A percentile compares a stretch with the other conserved stretches of the same genome.
Evolutionary conservation across 2,113 vertebrate genomes (phyloP).

Genomic region (Hemicordylus capensis): DNA sequence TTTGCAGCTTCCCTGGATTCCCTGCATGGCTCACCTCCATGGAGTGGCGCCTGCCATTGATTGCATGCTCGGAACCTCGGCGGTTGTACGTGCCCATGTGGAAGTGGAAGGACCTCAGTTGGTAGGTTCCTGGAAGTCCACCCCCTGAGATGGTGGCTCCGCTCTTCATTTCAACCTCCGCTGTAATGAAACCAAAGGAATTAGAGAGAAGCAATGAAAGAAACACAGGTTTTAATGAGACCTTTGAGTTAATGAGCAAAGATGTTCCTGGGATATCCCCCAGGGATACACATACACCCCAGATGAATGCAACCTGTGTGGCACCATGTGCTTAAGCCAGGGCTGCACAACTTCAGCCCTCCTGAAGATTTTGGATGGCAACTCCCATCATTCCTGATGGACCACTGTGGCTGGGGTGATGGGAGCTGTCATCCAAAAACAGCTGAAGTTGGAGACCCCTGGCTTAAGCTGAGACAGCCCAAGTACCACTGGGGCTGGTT

Average conservation of each 20-base stretch:
- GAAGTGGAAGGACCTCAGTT: constrained; percentile 66
- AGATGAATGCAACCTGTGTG: background rate
- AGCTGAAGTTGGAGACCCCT: background rate
- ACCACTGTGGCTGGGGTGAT: too few relatives aligned
- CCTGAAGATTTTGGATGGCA: too few relatives aligned
- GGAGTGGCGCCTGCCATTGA: constrained; percentile 60
- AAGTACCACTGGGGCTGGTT: background rate
- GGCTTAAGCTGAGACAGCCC: too few relatives aligned
- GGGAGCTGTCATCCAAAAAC: too few relatives aligned
- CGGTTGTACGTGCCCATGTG: constrained; percentile 66
- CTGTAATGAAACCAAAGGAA: background rate
- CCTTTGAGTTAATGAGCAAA: background rate
- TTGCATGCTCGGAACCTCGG: constrained; percentile 73
- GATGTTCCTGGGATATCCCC: background rate
- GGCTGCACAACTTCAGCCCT: too few relatives aligned
- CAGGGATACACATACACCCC: background rate
- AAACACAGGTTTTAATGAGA: background rate
- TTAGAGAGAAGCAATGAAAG: background rate
- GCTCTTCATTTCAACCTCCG: constrained; percentile 20
- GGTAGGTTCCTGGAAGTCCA: constrained; percentile 63
- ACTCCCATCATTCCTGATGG: too few relatives aligned
- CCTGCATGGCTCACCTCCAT: constrained; percentile 71
- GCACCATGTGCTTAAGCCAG: background rate
- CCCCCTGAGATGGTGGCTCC: constrained; percentile 40
- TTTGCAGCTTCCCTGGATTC: background rate